These are phyloP conservation scores for Ammodytes dubius DNA, from an alignment of 2,113 vertebrate species.

Conservation along the genomic window DNA sequence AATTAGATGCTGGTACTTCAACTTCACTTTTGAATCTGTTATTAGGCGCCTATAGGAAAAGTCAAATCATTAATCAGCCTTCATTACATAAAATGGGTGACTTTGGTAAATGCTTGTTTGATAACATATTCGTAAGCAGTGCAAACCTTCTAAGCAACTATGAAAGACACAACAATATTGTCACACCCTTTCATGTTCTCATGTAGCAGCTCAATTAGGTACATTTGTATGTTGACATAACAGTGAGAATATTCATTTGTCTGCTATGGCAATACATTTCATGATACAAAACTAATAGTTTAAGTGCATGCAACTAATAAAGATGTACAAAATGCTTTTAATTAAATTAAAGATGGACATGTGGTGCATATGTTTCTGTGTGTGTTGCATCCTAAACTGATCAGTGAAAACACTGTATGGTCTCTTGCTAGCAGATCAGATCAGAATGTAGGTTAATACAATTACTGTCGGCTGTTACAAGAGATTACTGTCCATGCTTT, in stretches of 20 bases:
- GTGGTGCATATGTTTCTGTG: background rate
- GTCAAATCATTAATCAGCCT: conserved; percentile 34
- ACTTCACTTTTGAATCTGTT: conserved; percentile 99
- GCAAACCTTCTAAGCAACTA: background rate
- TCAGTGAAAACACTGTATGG: conserved; percentile 20
- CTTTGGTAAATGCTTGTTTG: background rate
- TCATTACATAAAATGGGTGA: conserved; percentile 27
- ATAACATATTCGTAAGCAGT: conserved; percentile 1
- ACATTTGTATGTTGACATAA: background rate
- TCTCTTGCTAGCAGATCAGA: conserved; percentile 27
- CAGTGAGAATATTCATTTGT: background rate
- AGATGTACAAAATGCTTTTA: background rate
- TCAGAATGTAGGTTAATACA: conserved; percentile 81
- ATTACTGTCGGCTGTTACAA: conserved; percentile 61
- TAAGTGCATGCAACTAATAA: background rate
- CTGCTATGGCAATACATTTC: background rate
- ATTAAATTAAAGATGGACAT: background rate
- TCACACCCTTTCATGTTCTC: background rate
- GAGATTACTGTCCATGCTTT: conserved; percentile 55
- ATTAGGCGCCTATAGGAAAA: conserved; percentile 93
- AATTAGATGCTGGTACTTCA: conserved; percentile 99
- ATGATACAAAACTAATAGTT: background rate
- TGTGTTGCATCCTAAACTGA: conserved; percentile 1
- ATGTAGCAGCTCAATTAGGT: background rate
- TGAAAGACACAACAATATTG: background rate